Base-by-base conservation (phyloP, 2,797 vertebrate species). In the Xenops minutus region DNA sequence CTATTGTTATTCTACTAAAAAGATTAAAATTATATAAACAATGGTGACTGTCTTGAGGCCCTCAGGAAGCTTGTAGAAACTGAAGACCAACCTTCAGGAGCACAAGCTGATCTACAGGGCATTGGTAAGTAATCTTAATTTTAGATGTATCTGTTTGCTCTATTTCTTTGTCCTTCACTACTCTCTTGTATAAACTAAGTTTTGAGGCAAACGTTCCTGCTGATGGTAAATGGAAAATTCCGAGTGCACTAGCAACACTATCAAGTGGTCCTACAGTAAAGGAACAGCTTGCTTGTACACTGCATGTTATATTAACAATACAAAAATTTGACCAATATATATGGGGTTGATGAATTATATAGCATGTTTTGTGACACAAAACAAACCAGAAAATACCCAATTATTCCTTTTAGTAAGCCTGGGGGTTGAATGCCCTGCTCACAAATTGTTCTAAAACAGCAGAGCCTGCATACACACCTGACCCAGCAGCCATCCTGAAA, bases 321-420 rank as follows among this genome's bases (percentile, higher is more conserved):
- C 73, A 43, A 92, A 79, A 80, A 75, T 41, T 24, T 37, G 17
- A 61, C 18, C 14, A 63, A 44, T 44, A 9, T 19, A 12, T 16
- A 6, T 63, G 92, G 93, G 32, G 11, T 75, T 75, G 68, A 21
- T 5, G 7, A 58, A 58, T 27, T 41, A 62, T 55, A 73, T 5
- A 17, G 7, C 0, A 0, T 18, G 10, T 1, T 80, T 30, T 32
- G 39, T 48, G 36, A 10, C 23, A 32, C 26, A 59, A 55, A 84
- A 26, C 23, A 56, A 32, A 62, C 5, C 14, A 63, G 13, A 66
- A 72, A 76, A 29, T 26, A 66, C 0, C 1, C 6, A 52, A 24
- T 26, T 0, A 3, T 24, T 91, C 0, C 1, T 61, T 59, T 73
- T 36, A n/a, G 7, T 30, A 46, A 63, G 36, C 7, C 7, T 71